Evolutionary conservation across 92 coral and sea anemone genomes (phyloP).

Genomic region (Umimayanthus chanpuru): DNA sequence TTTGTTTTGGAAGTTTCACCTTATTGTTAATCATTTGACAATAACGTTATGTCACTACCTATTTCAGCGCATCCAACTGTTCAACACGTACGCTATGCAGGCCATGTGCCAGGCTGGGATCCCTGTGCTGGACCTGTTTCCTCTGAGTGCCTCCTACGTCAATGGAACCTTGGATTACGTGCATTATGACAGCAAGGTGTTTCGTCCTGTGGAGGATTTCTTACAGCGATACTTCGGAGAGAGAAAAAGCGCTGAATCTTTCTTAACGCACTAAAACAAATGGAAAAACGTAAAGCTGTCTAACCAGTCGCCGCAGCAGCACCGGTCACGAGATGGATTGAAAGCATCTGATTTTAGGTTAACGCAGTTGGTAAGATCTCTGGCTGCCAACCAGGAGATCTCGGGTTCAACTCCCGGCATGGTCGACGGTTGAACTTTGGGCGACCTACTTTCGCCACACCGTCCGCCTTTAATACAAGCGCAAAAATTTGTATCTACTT

Average conservation of each 20-base stretch:
- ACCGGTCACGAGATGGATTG: no score
- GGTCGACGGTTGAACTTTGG: no score
- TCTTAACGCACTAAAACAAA: not conserved
- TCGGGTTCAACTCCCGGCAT: no score
- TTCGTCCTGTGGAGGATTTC: slow-evolving; percentile 31
- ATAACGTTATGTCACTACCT: not conserved
- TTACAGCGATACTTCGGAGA: slow-evolving; percentile 33
- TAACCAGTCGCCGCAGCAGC: no score
- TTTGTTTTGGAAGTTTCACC: no score
- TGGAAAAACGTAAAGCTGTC: no score
- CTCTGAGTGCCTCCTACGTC: slow-evolving; percentile 35
- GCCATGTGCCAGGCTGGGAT: slow-evolving; percentile 47
- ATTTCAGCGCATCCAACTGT: slow-evolving; percentile 34
- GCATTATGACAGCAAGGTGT: slow-evolving; percentile 30
- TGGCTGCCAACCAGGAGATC: no score
- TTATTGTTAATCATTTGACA: no score
- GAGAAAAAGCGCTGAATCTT: not conserved
- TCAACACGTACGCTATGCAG: slow-evolving; percentile 41
- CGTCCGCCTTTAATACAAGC: no score
- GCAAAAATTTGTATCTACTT: not conserved
- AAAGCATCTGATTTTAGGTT: no score
- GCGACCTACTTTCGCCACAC: no score
- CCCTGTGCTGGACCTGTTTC: slow-evolving; percentile 37
- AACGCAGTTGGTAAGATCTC: no score
- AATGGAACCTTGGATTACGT: slow-evolving; percentile 43